phyloP scores from a whole-genome alignment of 23 tunicate species.

The Diplosoma virens region DNA sequence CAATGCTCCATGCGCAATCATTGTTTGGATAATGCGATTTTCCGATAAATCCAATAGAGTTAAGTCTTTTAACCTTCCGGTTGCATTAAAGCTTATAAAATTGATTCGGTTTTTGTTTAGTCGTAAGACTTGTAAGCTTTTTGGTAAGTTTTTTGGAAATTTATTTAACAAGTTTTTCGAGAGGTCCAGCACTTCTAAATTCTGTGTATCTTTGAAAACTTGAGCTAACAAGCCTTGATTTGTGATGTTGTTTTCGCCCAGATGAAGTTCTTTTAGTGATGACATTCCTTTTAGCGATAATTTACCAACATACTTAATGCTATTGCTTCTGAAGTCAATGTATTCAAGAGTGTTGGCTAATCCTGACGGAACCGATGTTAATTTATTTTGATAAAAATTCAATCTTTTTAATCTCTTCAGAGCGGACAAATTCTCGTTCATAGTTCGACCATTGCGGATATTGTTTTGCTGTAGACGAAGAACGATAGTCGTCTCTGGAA shows the following conservation, averaged over 20 bases:
- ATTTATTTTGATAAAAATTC: constrained; percentile 36
- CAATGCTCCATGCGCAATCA: not conserved
- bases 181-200: constrained; percentile 32
- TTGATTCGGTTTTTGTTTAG: constrained; percentile 47
- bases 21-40: constrained; percentile 17
- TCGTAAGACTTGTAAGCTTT: constrained; percentile 12
- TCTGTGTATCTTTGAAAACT: constrained; percentile 50
- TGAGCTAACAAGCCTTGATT: constrained; percentile 62
- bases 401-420: constrained; percentile 20
- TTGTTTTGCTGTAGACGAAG: constrained; percentile 58
- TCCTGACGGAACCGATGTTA: constrained; percentile 57
- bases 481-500: constrained; percentile 46
- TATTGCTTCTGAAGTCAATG: constrained; percentile 28
- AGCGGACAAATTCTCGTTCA: constrained; percentile 24
- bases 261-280: constrained; percentile 36
- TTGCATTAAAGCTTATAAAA: constrained; percentile 1
- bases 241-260: constrained; percentile 74
- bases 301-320: constrained; percentile 43
- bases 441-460: constrained; percentile 47
- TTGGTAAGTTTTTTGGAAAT: constrained; percentile 55
- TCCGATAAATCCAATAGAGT: constrained; percentile 32
- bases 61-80: constrained; percentile 26
- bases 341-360: constrained; percentile 34
- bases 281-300: constrained; percentile 32
- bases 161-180: constrained; percentile 44